Evolutionary conservation across 2,888 invertebrate genomes (phyloP), one percentile per base, ranked within the genome.

Genomic region (Dolichomitus sp.): DNA sequence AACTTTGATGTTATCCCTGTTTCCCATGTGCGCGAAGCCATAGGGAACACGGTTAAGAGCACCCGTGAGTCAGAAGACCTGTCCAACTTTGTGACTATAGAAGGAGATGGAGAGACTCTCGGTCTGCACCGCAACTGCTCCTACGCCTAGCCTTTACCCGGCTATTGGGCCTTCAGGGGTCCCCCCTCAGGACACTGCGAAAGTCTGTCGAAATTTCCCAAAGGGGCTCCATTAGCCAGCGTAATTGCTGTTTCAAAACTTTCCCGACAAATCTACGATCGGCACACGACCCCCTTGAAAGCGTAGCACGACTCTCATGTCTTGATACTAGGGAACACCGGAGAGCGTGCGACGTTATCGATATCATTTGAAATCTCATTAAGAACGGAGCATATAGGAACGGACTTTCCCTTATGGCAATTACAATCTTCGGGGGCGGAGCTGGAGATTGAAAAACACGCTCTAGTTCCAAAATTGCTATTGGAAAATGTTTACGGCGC

Each of bases 191-290:
- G 45, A 80, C 77, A 87, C 87, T 86, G 83, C 77, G 81, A 87
- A 89, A 89, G 88, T 89, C 87, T 87, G 86, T 86, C 85, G 85
- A 81, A 84, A 86, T 88, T 87, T 87, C 88, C 88, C 88, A 85
- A 81, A 84, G 88, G 88, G 83, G 88, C 87, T 89, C 91, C 91
- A 91, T 91, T 90, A 91, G 89, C 88, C 82, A 78, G 76, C 85
- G 89, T 91, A 91, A 91, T 91, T 91, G 91, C 90, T 88, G 87
- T 91, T 91, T 85, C 88, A 68, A 86, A 91, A 91, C 90, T 91
- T 88, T 86, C 84, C 77, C 88, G 88, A 90, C 89, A 89, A 89
- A 91, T 90, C 89, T 90, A 89, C 89, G 89, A 90, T 91, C 88
- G 89, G 84, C 84, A 79, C 83, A 87, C 83, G 79, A 80, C 72